phyloP scores from a whole-genome alignment of 2,797 vertebrate species.

The Sebastiscus albofasciatus region DNA sequence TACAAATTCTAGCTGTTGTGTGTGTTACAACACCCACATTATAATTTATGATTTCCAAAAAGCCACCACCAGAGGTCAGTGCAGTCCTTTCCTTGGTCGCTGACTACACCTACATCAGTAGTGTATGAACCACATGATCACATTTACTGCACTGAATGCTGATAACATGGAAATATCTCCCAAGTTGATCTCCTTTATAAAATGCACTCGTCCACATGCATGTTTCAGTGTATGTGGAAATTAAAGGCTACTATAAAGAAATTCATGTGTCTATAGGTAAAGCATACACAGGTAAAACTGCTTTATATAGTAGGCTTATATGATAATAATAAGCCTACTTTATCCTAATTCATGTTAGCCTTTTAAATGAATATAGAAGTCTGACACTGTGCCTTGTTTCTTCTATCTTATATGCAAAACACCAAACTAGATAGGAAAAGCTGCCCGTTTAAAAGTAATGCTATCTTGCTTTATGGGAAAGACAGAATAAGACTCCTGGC shows the following conservation, averaged over 20 bases:
- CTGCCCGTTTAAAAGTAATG: not conserved
- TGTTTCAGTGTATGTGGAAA: no score
- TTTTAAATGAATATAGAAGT: not conserved
- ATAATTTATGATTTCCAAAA: not conserved
- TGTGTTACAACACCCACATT: not conserved
- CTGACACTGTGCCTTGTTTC: not conserved
- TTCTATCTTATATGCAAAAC: not conserved
- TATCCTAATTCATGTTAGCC: not conserved
- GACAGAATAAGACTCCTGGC: not conserved
- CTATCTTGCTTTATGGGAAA: not conserved
- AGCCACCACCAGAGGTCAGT: slow-evolving; percentile 68
- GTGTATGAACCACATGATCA: not conserved
- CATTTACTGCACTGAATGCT: not conserved
- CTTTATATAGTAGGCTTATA: no score
- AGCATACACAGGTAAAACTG: not conserved
- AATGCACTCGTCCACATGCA: not conserved
- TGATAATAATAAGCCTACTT: not conserved
- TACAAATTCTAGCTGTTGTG: no score
- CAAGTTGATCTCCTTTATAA: no score
- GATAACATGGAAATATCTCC: not conserved
- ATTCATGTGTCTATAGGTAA: no score
- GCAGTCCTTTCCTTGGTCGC: not conserved
- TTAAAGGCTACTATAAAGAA: not conserved
- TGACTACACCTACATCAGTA: not conserved
- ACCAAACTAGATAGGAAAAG: not conserved